A percentile compares a stretch with the other conserved stretches of the same genome.
Evolutionary conservation across 2,888 invertebrate species (phyloP).

Genomic region (Drosophila formosana): DNA sequence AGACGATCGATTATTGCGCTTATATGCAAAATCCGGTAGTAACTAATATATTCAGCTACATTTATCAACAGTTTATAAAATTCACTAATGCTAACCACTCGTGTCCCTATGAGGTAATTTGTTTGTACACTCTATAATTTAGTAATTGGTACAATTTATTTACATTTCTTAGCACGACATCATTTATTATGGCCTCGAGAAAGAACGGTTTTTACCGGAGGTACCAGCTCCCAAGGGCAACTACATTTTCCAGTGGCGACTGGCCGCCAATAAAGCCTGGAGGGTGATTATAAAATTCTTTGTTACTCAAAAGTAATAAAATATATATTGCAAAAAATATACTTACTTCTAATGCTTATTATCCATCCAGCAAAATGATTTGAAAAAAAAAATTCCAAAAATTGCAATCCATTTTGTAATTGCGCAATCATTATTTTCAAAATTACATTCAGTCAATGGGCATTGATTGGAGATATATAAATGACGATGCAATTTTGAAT

Average conservation of each 20-base stretch:
- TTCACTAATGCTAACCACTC: constrained; percentile 28
- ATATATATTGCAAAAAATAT: neutral
- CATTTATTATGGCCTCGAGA: too few species aligned
- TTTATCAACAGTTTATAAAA: neutral
- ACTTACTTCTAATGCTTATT: too few species aligned
- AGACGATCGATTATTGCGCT: constrained; percentile 32
- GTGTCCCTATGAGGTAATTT: constrained; percentile 36
- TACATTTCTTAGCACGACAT: too few species aligned
- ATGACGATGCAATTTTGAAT: neutral
- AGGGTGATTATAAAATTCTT: too few species aligned
- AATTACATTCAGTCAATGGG: neutral
- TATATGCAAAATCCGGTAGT: neutral
- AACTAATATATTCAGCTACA: neutral
- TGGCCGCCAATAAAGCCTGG: too few species aligned
- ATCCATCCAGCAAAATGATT: neutral
- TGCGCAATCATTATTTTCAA: too few species aligned
- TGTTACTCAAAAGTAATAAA: neutral
- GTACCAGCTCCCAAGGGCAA: too few species aligned
- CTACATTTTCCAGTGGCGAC: too few species aligned
- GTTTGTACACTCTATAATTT: neutral
- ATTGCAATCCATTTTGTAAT: neutral
- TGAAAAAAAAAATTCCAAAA: neutral
- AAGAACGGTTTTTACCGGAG: too few species aligned
- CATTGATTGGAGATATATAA: neutral
- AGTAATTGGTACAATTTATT: too few species aligned